Percentiles rank a stretch among this genome's conserved stretches.
phyloP scores from a whole-genome alignment of 2,113 vertebrate species.

The Rhadina sibilatrix region DNA sequence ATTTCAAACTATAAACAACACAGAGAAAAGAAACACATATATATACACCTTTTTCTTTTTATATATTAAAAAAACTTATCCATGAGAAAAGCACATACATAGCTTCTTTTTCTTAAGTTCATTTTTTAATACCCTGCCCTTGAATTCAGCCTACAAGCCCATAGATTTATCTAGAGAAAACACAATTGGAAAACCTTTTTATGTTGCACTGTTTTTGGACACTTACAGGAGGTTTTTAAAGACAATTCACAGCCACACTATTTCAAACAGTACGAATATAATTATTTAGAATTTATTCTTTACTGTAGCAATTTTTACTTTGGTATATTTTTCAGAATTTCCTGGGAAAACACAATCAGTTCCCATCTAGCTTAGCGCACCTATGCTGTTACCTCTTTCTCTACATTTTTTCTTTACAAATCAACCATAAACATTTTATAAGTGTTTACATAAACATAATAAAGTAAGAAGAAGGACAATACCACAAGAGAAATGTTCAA shows the following conservation, averaged over 20 bases:
- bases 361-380: slow-evolving; percentile 13
- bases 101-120: background rate
- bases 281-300: slow-evolving; percentile 58
- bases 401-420: slow-evolving; percentile 15
- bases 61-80: background rate
- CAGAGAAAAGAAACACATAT: slow-evolving; percentile 4
- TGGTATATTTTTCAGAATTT: slow-evolving; percentile 45
- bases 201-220: slow-evolving; percentile 30
- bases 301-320: slow-evolving; percentile 38
- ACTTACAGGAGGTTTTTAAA: slow-evolving; percentile 24
- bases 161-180: slow-evolving; percentile 26
- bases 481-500: background rate
- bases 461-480: background rate
- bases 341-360: slow-evolving; percentile 30
- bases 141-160: background rate
- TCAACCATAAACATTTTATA: background rate
- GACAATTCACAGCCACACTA: slow-evolving; percentile 6
- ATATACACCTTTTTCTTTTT: background rate
- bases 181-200: slow-evolving; percentile 31
- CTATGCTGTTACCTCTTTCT: background rate
- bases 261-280: background rate
- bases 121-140: slow-evolving; percentile 42
- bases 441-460: slow-evolving; percentile 11
- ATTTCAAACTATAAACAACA: slow-evolving; percentile 48
- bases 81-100: background rate